These are phyloP conservation scores for Monochamus alternatus DNA, from an alignment of 2,888 invertebrate species.

Conservation along the genomic window DNA sequence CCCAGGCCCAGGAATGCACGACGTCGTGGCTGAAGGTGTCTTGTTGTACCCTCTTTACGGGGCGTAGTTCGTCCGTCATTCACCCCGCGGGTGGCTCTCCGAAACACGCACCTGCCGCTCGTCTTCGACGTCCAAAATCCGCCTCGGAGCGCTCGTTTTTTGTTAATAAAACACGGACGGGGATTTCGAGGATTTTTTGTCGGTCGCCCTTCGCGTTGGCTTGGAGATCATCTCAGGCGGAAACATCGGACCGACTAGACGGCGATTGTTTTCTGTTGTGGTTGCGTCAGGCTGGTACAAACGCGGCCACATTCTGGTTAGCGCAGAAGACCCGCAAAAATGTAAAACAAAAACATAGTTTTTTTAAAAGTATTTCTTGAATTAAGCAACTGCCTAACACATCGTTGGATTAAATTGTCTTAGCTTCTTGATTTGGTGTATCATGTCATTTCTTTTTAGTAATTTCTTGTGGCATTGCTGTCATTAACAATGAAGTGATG, in stretches of 20 bases:
- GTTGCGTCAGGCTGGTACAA: background rate
- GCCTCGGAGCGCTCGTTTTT: conserved; percentile 42
- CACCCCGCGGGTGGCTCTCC: conserved; percentile 62
- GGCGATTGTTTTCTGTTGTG: background rate
- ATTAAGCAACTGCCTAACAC: no score
- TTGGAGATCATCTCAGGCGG: conserved; percentile 12
- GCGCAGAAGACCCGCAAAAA: no score
- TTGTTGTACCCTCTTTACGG: conserved; percentile 57
- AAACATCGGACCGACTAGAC: background rate
- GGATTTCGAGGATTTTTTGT: conserved; percentile 23
- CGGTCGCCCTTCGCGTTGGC: background rate
- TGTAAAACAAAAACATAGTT: no score
- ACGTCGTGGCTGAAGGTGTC: conserved; percentile 52
- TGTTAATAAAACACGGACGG: conserved; percentile 29
- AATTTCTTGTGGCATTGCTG: no score
- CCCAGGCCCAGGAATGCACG: conserved; percentile 42
- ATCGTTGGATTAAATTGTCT: no score
- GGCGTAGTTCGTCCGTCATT: conserved; percentile 61
- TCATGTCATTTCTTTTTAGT: no score
- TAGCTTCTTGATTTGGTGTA: no score
- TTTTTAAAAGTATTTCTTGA: no score
- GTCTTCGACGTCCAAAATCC: conserved; percentile 49
- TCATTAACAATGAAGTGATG: no score
- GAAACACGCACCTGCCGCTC: conserved; percentile 60
- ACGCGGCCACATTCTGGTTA: background rate